Evolutionary conservation across 2,113 vertebrate species (phyloP).

Genomic region (Erpornis zantholeuca): DNA sequence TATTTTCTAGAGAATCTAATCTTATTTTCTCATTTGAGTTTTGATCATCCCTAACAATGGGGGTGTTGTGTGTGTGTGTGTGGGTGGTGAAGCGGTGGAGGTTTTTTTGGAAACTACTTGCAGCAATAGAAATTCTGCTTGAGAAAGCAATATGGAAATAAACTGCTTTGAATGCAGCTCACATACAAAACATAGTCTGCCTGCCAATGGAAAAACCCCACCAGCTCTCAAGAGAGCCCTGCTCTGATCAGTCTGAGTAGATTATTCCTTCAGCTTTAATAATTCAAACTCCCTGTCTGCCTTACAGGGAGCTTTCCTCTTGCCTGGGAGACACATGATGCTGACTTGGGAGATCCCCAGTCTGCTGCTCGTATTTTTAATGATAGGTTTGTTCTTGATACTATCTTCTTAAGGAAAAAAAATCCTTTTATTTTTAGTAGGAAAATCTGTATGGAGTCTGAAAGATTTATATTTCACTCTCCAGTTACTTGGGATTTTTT

Average conservation of each 20-base stretch:
- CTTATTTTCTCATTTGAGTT: not conserved
- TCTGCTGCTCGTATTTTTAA: not conserved
- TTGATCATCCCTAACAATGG: not conserved
- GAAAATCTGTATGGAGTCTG: not conserved
- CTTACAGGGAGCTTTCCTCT: slow-evolving; percentile 39
- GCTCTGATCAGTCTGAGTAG: slow-evolving; percentile 1
- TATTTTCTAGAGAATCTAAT: not conserved
- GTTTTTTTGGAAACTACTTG: not conserved
- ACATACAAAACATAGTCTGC: not conserved
- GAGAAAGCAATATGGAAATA: slow-evolving; percentile 43
- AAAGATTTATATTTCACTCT: not conserved
- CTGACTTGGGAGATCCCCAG: not conserved
- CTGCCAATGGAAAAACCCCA: slow-evolving; percentile 44
- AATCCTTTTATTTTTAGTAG: not conserved
- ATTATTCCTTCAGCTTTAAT: slow-evolving; percentile 38
- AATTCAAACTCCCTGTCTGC: slow-evolving; percentile 16
- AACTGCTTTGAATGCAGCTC: slow-evolving; percentile 10
- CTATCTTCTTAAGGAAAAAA: not conserved
- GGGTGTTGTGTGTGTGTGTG: not conserved
- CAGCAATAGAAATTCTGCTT: not conserved
- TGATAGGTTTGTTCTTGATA: not conserved
- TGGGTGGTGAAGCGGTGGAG: not conserved
- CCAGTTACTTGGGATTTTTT: not conserved
- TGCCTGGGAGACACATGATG: not conserved
- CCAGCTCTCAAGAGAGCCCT: not conserved